Base-by-base conservation (phyloP, 2,113 vertebrate genomes). In the Lepus timidus region DNA sequence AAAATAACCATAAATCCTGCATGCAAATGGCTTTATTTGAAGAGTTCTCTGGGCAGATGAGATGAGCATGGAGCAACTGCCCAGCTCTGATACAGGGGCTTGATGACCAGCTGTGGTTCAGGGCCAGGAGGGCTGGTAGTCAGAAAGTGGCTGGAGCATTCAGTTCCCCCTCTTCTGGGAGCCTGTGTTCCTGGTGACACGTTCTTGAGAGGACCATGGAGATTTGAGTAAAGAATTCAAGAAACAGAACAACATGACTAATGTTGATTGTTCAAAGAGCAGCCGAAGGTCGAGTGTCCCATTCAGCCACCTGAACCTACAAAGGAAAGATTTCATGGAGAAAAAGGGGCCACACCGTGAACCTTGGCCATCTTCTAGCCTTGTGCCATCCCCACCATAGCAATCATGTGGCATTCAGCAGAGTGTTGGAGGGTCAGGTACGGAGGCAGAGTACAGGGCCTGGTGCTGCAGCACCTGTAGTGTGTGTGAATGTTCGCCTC, bases 331-430 rank as follows among this genome's bases (percentile, higher is more conserved):
- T 52, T 61, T 84, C 65, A 4, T 4, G 76, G 70, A 20, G 3
- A 20, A 61, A 55, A 49, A 23, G 33, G 33, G 14, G 2, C 17
- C 58, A 55, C 44, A 51, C 9, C 68, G 4, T 27, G 62, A 23
- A 20, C 29, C 29, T 52, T 74, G 13, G 1, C 0, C 55, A 58
- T 65, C 55, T 36, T 4, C 10, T 58, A 27, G 7, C n/a, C 31
- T 33, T 10, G 8, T 19, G 4, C 36, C 3, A 0, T 36, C 4
- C 4, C 70, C 27, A 4, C 1, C 3, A 4, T 2, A n/a, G 16
- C 6, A 17, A 1, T n/a, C 23, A 36, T 36, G 36, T 36, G 36
- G 36, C 36, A 36, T 36, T 36, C 36, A 6, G 31, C 75, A 27
- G 55, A 81, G 16, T 29, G 22, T 58, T 27, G 14, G 17, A 52